Evolutionary conservation across 2,113 vertebrate species (phyloP), one percentile per base, ranked within the genome.

Genomic region (Scortum barcoo): DNA sequence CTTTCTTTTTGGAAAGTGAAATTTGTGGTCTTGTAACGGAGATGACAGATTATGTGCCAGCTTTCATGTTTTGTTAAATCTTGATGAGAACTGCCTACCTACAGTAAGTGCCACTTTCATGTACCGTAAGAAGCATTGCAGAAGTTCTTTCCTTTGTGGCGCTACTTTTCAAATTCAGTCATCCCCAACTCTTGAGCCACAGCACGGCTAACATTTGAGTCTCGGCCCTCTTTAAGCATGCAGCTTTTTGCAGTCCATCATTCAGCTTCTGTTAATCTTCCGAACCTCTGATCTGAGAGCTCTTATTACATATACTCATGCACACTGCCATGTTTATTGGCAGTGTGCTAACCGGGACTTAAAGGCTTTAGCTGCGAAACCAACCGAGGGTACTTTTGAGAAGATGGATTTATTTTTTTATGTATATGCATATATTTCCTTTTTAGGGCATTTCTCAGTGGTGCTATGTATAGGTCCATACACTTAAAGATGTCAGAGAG

Each of bases 241-340:
- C 61, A 44, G 30, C 65, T 60, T 83, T 74, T 83, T 36, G 7
- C 46, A 56, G 50, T 79, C 67, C 40, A 70, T 87, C 85, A 83
- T 46, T 85, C 75, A 80, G 10, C 62, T 6, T 63, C 78, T 79
- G 65, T 38, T 91, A 84, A 90, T 89, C 57, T 69, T 36, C 36
- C 5, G 24, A 82, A 80, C 69, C 68, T 78, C 78, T 91, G 78
- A 88, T 85, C 50, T 80, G 40, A 38, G 56, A 36, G 82, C 66
- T 88, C 84, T 65, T 56, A 73, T 86, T 85, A 76, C 81, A 83
- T 61, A 76, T 50, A 19, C 56, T 76, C 51, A 80, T 60, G 69
- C 38, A 22, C 2, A 14, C 57, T 53, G 76, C 58, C 50, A 57
- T 70, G 68, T 86, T 70, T 71, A 26, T 24, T 84, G 61, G 65